Evolutionary conservation across 2,113 vertebrate genomes (phyloP).

Genomic region (Taxidea taxus): DNA sequence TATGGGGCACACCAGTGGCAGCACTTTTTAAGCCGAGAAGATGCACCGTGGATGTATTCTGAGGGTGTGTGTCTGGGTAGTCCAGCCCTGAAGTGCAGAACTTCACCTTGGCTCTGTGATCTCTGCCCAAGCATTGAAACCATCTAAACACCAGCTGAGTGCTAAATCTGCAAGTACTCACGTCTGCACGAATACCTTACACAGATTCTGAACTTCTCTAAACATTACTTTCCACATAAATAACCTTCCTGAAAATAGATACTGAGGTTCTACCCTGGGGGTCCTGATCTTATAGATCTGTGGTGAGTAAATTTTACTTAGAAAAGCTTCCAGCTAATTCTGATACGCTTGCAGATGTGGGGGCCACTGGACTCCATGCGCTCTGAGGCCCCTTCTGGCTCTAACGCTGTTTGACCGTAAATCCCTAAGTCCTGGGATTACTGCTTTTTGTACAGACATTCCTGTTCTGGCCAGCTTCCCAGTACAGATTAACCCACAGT

Average conservation of each 20-base stretch:
- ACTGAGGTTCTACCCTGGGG: background rate
- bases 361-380: background rate
- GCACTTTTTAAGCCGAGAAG: background rate
- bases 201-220: background rate
- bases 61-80: background rate
- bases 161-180: background rate
- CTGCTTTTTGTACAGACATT: background rate
- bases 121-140: background rate
- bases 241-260: constrained; percentile 1
- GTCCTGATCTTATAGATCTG: background rate
- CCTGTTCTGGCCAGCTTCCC: background rate
- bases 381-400: background rate
- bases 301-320: background rate
- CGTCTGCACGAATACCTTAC: background rate
- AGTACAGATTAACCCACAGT: background rate
- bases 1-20: background rate
- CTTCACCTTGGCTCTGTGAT: background rate
- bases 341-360: background rate
- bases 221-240: background rate
- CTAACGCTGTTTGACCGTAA: background rate
- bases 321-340: background rate
- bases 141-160: background rate
- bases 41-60: fast-evolving
- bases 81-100: background rate
- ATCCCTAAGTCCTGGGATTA: background rate